phyloP scores from a whole-genome alignment of 2,797 vertebrate species.

The Lemur catta region DNA sequence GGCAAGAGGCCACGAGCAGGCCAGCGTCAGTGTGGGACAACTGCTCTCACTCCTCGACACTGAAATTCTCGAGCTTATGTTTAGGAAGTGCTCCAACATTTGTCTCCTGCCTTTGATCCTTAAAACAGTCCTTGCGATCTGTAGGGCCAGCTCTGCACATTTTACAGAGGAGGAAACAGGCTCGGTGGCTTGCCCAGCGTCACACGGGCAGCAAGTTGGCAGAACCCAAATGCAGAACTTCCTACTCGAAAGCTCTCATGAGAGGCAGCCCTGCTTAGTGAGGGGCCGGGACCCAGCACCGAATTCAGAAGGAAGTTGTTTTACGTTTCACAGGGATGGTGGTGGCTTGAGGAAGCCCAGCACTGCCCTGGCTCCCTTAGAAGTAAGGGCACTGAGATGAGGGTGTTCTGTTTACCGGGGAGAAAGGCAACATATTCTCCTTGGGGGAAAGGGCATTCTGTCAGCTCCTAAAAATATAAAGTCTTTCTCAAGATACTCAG shows the following conservation, averaged over 20 bases:
- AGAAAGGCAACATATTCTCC: neutral
- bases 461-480: neutral
- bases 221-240: neutral
- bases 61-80: too few relatives aligned
- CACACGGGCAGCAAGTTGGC: neutral
- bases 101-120: neutral
- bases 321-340: neutral
- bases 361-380: neutral
- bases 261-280: neutral
- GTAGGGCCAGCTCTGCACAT: neutral
- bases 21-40: accelerated
- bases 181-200: neutral
- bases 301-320: neutral
- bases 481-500: neutral
- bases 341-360: neutral
- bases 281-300: neutral
- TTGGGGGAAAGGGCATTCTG: neutral
- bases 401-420: neutral
- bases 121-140: neutral
- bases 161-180: neutral
- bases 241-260: neutral
- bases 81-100: neutral
- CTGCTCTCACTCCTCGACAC: neutral
- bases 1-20: neutral
- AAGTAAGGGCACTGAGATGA: neutral